phyloP scores from a whole-genome alignment of 2,113 vertebrate species.

The Sceloporus undulatus region DNA sequence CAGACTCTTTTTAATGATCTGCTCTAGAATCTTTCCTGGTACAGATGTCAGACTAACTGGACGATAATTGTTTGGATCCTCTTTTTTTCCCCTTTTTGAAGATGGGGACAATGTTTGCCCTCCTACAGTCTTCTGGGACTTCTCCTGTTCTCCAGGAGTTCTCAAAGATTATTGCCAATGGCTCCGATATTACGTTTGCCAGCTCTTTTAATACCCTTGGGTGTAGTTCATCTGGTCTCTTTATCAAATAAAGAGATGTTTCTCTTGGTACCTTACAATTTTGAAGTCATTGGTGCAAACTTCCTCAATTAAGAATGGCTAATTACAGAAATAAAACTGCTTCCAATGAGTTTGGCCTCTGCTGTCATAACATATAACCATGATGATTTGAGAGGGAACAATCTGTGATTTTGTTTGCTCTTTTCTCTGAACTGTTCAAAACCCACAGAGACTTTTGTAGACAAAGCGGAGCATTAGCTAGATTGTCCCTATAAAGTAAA shows the following conservation, averaged over 20 bases:
- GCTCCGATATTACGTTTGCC: too few relatives aligned
- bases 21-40: too few relatives aligned
- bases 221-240: too few relatives aligned
- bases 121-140: too few relatives aligned
- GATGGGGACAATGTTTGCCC: too few relatives aligned
- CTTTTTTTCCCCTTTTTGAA: too few relatives aligned
- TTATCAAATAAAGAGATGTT: conserved; percentile 54
- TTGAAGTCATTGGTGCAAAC: conserved; percentile 52
- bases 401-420: conserved; percentile 32
- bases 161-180: too few relatives aligned
- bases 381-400: conserved; percentile 40
- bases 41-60: too few relatives aligned
- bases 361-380: conserved; percentile 50
- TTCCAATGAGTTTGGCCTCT: conserved; percentile 34
- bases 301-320: conserved; percentile 39
- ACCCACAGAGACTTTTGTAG: conserved; percentile 40
- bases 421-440: neutral
- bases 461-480: conserved; percentile 59
- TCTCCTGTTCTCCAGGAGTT: too few relatives aligned
- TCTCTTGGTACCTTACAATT: conserved; percentile 61
- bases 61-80: too few relatives aligned
- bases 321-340: conserved; percentile 40
- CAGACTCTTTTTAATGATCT: too few relatives aligned
- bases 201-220: too few relatives aligned
- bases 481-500: conserved; percentile 48